phyloP scores from a whole-genome alignment of 2,797 vertebrate species.

The Bucorvus abyssinicus region DNA sequence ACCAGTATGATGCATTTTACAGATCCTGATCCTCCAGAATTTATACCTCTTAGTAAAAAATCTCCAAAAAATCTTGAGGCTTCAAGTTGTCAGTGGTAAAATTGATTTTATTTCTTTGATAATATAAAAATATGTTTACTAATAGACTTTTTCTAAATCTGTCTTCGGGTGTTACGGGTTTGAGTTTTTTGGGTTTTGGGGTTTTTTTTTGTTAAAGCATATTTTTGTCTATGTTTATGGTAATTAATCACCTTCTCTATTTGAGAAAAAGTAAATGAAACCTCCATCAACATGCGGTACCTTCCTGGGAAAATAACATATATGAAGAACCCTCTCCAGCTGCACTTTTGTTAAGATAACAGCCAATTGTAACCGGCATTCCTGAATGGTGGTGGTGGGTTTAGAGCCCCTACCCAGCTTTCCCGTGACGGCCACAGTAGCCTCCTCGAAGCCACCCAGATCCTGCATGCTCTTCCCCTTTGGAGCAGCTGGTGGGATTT shows the following conservation, averaged over 20 bases:
- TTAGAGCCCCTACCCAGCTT: neutral
- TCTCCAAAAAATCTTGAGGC: neutral
- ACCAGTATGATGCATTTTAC: neutral
- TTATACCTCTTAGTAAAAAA: neutral
- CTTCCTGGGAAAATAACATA: neutral
- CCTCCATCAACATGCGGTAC: rapidly evolving
- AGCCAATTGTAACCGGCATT: neutral
- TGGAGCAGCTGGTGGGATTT: neutral
- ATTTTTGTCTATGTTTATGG: neutral
- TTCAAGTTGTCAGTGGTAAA: neutral
- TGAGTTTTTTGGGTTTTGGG: neutral
- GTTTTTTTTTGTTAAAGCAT: neutral
- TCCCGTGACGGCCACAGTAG: neutral
- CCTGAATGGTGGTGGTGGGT: rapidly evolving
- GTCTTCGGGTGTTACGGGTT: neutral
- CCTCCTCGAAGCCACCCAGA: neutral
- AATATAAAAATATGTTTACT: neutral
- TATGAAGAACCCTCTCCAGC: neutral
- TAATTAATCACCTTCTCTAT: neutral
- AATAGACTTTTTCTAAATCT: neutral
- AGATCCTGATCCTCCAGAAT: neutral
- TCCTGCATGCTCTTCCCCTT: neutral
- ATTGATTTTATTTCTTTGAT: neutral
- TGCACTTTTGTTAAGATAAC: neutral
- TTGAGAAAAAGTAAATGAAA: neutral